Evolutionary conservation across 1,140 invertebrate genomes (phyloP), one percentile per base, ranked within the genome.

Genomic region (Caligus rogercresseyi): DNA sequence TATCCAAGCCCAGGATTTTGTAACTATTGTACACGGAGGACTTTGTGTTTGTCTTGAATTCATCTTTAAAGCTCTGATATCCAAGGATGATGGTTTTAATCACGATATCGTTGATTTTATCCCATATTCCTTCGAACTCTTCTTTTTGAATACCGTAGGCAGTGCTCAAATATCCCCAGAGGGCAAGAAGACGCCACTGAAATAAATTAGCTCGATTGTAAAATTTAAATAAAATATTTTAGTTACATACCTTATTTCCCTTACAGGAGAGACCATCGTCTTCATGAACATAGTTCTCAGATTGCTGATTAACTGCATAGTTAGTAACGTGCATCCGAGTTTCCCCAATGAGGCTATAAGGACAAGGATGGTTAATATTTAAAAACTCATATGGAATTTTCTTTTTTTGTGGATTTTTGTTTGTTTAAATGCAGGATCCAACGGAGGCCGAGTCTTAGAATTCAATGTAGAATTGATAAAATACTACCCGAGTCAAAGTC

Each of bases 311-410:
- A 20, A 60, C 24, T 18, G 23, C 57, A 2, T 25, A 25, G 21
- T 60, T 60, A 1, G 57, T 60, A n/a, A 60, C 57, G 21, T 60
- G 57, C 16, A 60, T 60, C 15, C 57, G 26, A n/a, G 24, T 43
- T 21, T 60, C 26, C 14, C 18, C 18, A 1, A 31, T 31, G 15
- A 18, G n/a, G 7, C 31, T 43, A 43, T 43, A 11, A 43, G n/a
- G n/a, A n/a, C n/a, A n/a, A n/a, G n/a, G n/a, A n/a, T n/a, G n/a
- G n/a, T n/a, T n/a, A n/a, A n/a, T n/a, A n/a, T n/a, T n/a, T n/a
- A n/a, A n/a, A n/a, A n/a, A n/a, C n/a, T n/a, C n/a, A n/a, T n/a
- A n/a, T n/a, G n/a, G n/a, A n/a, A n/a, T n/a, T n/a, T n/a, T n/a
- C n/a, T n/a, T n/a, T n/a, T n/a, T n/a, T n/a, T n/a, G n/a, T n/a